These are phyloP conservation scores for Eubucco bourcierii DNA, from an alignment of 2,113 vertebrate species.

Conservation along the genomic window DNA sequence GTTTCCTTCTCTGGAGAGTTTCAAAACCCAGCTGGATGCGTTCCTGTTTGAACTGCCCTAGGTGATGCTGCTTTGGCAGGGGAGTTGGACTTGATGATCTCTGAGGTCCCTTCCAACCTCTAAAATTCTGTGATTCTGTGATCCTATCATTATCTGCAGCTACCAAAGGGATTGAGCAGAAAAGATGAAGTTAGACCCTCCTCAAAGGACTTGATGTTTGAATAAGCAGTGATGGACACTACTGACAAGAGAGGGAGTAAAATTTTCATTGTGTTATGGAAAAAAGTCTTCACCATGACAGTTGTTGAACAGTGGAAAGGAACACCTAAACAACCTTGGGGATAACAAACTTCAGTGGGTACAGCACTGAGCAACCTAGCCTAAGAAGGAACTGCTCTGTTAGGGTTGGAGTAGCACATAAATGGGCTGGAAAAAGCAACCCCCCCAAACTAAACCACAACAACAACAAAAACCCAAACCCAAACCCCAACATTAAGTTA, in stretches of 20 bases:
- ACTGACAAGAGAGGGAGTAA: not conserved
- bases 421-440: not conserved
- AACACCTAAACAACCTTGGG: not conserved
- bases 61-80: too few relatives aligned
- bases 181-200: not conserved
- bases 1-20: too few relatives aligned
- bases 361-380: not conserved
- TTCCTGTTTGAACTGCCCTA: too few relatives aligned
- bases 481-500: not conserved
- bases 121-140: too few relatives aligned
- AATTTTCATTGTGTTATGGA: not conserved
- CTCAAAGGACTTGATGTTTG: not conserved
- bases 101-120: too few relatives aligned
- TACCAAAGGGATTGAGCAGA: not conserved
- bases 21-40: too few relatives aligned
- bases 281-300: not conserved
- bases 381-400: not conserved
- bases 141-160: not conserved
- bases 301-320: not conserved
- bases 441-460: too few relatives aligned
- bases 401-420: not conserved
- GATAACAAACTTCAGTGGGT: accelerated
- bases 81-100: too few relatives aligned
- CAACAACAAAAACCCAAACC: too few relatives aligned
- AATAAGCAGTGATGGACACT: not conserved